A percentile compares a stretch with the other conserved stretches of the same genome.
These are phyloP conservation scores for Ectemnius continuus DNA, from an alignment of 2,888 invertebrate species.

Conservation along the genomic window DNA sequence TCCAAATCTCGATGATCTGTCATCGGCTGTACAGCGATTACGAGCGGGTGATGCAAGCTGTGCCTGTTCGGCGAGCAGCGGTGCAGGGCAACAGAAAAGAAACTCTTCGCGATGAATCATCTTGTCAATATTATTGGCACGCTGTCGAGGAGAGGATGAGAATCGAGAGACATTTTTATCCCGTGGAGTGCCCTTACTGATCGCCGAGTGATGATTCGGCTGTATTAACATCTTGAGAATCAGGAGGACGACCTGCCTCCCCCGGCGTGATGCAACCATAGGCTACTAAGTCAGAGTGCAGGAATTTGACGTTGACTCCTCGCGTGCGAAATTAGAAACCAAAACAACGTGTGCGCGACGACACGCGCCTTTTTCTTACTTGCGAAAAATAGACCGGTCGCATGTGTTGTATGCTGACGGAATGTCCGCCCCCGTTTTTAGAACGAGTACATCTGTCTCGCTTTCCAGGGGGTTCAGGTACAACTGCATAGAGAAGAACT, in stretches of 20 bases:
- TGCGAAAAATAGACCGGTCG: slow-evolving; percentile 18
- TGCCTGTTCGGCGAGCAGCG: no score
- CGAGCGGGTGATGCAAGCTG: slow-evolving; percentile 1
- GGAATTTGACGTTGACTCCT: slow-evolving; percentile 47
- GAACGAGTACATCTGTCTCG: not conserved
- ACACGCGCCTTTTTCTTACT: slow-evolving; percentile 26
- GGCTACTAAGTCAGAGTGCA: slow-evolving; percentile 29
- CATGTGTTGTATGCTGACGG: not conserved
- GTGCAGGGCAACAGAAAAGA: not conserved
- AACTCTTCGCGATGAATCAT: not conserved
- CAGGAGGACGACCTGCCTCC: not conserved
- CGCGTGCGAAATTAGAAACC: slow-evolving; percentile 49
- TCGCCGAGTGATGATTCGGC: not conserved
- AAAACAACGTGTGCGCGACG: slow-evolving; percentile 23
- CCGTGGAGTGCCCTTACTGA: not conserved
- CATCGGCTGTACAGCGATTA: not conserved
- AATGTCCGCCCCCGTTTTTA: slow-evolving; percentile 2
- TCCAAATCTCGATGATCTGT: slow-evolving; percentile 7
- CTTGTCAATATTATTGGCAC: slow-evolving; percentile 6
- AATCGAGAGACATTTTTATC: not conserved
- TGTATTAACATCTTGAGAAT: not conserved
- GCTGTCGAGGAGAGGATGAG: not conserved
- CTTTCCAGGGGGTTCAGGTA: not conserved
- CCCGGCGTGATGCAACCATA: not conserved
- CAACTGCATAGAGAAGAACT: no score